These are phyloP conservation scores for Spilogale gracilis DNA, from an alignment of 2,113 vertebrate species.

Conservation along the genomic window DNA sequence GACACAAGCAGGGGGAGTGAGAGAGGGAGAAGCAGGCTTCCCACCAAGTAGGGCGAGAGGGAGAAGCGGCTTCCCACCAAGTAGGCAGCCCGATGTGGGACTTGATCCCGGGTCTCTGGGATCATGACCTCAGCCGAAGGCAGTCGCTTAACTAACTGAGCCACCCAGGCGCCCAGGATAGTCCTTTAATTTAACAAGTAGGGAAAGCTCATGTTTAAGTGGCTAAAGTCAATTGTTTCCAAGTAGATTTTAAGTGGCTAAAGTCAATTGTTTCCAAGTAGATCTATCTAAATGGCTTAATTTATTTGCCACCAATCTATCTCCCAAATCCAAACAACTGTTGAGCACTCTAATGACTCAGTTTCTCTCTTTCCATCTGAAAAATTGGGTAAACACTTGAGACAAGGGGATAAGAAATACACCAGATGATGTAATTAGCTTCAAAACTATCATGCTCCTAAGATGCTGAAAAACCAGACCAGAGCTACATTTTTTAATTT, in stretches of 20 bases:
- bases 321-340: conserved; percentile 17
- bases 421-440: conserved; percentile 37
- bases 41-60: too few relatives aligned
- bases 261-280: conserved; percentile 39
- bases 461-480: conserved; percentile 62
- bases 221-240: conserved; percentile 39
- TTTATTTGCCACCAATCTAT: conserved; percentile 13
- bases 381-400: conserved; percentile 36
- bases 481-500: conserved; percentile 78
- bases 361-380: conserved; percentile 34
- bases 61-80: too few relatives aligned
- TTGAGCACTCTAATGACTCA: neutral
- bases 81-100: too few relatives aligned
- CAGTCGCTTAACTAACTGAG: too few relatives aligned
- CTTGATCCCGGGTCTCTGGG: too few relatives aligned
- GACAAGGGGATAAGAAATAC: neutral
- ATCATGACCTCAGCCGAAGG: too few relatives aligned
- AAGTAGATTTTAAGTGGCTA: conserved; percentile 42
- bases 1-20: too few relatives aligned
- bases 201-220: conserved; percentile 54
- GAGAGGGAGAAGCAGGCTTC: too few relatives aligned
- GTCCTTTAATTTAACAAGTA: conserved; percentile 39
- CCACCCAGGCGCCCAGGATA: neutral
- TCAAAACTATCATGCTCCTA: conserved; percentile 71
- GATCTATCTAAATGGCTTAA: conserved; percentile 20